Evolutionary conservation across 2,888 invertebrate species (phyloP), one percentile per base, ranked within the genome.

Genomic region (Archips xylosteana): DNA sequence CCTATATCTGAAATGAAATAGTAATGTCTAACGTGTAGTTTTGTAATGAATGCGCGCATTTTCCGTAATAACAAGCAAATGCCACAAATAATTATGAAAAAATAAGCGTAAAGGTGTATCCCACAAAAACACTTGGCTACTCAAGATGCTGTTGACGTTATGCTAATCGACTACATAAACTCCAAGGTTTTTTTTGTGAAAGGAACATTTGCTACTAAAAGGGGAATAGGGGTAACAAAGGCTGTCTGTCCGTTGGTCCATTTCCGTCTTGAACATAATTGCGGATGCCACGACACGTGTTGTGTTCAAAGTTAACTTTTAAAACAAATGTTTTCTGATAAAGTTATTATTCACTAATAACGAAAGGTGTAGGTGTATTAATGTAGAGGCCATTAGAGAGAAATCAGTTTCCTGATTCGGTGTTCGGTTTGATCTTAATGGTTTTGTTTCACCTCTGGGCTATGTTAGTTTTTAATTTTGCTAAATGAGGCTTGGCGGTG

Each of bases 251-350:
- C 74, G 74, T 74, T 74, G 74, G 70, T 71, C 74, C 71, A 63
- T 69, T 66, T 74, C 72, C 72, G 67, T 68, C 72, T 72, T 54
- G 54, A 69, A 74, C 71, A 61, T 76, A 76, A 76, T 76, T 72
- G 76, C 59, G 75, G 75, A 76, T 65, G 75, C 76, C 76, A 76
- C 76, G 75, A 75, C 76, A 76, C 76, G 71, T 76, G 76, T 68
- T 69, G 72, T 57, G 36, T 65, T 60, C 67, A 23, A 57, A 57
- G 45, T 57, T 64, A 66, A 61, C 47, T 66, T 54, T 70, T 66
- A 61, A 63, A 67, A 73, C 66, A 60, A 65, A 65, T 45, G 47
- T 39, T 2, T 34, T 64, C 32, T 64, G 49, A 73, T 73, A 63
- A 68, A 73, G 68, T 68, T 73, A 73, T 73, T 68, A 73, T 68